Evolutionary conservation across 2,888 invertebrate genomes (phyloP).

Genomic region (Brenthis ino): DNA sequence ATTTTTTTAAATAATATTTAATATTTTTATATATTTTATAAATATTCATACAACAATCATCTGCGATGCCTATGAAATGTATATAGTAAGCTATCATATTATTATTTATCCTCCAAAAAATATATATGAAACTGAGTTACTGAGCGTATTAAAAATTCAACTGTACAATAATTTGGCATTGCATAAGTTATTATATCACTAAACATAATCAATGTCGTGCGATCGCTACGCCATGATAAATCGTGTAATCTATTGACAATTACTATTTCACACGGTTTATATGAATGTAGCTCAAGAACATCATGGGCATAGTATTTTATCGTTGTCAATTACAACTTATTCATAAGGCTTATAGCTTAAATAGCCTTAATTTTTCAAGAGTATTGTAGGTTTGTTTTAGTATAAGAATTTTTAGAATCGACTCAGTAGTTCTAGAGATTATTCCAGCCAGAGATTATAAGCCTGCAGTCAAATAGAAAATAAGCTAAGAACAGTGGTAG

Average conservation of each 20-base stretch:
- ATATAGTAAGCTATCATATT: no score
- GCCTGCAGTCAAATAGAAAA: no score
- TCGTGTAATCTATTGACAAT: conserved; percentile 22
- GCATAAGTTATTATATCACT: conserved; percentile 28
- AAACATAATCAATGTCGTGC: conserved; percentile 29
- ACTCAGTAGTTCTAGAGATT: background rate
- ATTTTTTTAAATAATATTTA: no score
- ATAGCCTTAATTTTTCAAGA: background rate
- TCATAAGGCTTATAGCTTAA: no score
- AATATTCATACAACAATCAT: no score
- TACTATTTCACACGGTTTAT: conserved; percentile 22
- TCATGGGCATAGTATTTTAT: background rate
- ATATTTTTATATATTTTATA: background rate
- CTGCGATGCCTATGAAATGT: no score
- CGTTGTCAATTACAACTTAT: no score
- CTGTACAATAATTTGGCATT: conserved; percentile 7
- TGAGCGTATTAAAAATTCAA: conserved; percentile 4
- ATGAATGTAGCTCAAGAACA: background rate
- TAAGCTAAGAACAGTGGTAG: no score
- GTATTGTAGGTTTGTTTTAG: background rate
- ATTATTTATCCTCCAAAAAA: background rate
- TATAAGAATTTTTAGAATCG: conserved; percentile 1
- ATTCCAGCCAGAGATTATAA: background rate
- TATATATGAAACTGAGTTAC: background rate
- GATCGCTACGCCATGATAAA: conserved; percentile 18